phyloP scores from a whole-genome alignment of 2,113 vertebrate species.

The Antechinus flavipes region DNA sequence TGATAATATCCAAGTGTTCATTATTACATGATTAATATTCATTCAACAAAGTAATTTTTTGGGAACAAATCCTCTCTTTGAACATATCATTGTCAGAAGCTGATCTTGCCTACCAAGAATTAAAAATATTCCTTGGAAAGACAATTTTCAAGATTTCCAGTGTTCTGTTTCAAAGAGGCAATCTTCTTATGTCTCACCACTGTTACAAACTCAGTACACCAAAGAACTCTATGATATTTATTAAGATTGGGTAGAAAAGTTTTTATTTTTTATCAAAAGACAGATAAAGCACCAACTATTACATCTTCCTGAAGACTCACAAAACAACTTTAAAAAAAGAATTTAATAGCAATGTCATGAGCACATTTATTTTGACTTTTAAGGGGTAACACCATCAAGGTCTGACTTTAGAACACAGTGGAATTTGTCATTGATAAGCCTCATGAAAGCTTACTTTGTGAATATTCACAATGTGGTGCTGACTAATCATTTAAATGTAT shows the following conservation, averaged over 20 bases:
- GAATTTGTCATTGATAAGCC: background rate
- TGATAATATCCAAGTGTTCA: background rate
- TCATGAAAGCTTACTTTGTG: background rate
- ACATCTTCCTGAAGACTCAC: background rate
- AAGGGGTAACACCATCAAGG: background rate
- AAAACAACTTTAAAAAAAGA: background rate
- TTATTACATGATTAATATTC: background rate
- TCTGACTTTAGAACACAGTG: background rate
- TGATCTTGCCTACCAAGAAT: background rate
- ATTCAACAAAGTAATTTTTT: background rate
- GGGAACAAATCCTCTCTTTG: background rate
- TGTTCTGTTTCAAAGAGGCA: background rate
- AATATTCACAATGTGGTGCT: background rate
- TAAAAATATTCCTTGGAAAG: background rate
- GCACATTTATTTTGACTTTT: background rate
- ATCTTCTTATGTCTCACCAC: too few species aligned
- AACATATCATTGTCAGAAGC: background rate
- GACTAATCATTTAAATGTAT: background rate
- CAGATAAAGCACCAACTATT: background rate
- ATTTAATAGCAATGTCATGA: background rate
- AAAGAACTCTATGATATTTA: background rate
- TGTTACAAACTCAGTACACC: too few species aligned
- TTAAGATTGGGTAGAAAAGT: background rate
- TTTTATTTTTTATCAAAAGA: background rate
- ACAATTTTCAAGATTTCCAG: background rate